A percentile compares a stretch with the other conserved stretches of the same genome.
Conservation (phyloP, 1,140 invertebrate genomes). For the Eubasilissa regina region DNA sequence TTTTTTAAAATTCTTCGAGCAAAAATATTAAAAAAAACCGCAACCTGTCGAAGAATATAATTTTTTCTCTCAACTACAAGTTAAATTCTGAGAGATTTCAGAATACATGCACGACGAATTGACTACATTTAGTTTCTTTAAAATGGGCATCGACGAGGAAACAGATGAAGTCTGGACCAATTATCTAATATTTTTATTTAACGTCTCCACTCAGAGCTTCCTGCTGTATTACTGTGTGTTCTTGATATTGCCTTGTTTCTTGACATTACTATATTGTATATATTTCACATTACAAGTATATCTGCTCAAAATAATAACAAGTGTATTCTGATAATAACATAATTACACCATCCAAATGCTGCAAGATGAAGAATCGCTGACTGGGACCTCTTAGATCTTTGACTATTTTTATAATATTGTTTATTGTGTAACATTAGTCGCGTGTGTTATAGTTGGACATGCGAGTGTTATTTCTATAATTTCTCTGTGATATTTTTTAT, state of each 20-base stretch:
- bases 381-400: slow-evolving; percentile 12
- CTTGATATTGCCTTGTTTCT: slow-evolving; percentile 8
- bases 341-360: not conserved
- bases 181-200: slow-evolving; percentile 19
- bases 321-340: not conserved
- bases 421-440: too few relatives aligned
- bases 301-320: slow-evolving; percentile 12
- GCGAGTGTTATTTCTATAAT: not conserved
- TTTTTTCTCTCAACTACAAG: too few relatives aligned
- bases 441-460: not conserved
- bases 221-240: slow-evolving; percentile 25
- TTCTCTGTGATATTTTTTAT: slow-evolving; percentile 21
- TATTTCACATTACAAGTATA: slow-evolving; percentile 23
- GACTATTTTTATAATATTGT: not conserved
- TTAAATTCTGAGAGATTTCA: too few relatives aligned
- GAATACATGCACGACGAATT: not conserved
- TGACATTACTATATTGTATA: slow-evolving; percentile 15
- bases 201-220: slow-evolving; percentile 6
- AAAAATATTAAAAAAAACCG: too few relatives aligned
- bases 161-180: slow-evolving; percentile 16
- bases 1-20: too few relatives aligned
- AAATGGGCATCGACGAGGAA: slow-evolving; percentile 1
- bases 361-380: not conserved
- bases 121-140: not conserved
- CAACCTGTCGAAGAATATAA: too few relatives aligned